Percentiles rank a stretch among this genome's conserved stretches.
phyloP scores from a whole-genome alignment of 2,888 invertebrate genomes.

The Panorpa germanica region DNA sequence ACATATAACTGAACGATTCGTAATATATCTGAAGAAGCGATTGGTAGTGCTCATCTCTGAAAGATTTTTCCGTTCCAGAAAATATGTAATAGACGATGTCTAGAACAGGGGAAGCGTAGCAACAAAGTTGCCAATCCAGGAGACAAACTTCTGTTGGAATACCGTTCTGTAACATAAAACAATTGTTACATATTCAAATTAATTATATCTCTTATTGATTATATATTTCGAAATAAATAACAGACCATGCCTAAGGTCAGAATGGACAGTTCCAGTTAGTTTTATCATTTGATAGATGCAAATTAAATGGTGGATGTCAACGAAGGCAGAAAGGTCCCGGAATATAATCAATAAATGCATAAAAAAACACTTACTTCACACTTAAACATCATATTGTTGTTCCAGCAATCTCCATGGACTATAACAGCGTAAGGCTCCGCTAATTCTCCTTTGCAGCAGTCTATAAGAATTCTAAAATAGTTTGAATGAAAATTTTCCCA shows the following conservation, averaged over 20 bases:
- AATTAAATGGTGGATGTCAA: no score
- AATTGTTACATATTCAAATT: neutral
- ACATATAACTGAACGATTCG: conserved; percentile 9
- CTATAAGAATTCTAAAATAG: no score
- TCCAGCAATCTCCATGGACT: conserved; percentile 11
- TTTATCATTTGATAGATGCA: no score
- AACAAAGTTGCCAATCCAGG: conserved; percentile 10
- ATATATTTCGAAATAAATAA: conserved; percentile 1
- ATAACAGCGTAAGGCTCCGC: conserved; percentile 11
- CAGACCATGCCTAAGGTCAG: neutral
- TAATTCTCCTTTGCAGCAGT: neutral
- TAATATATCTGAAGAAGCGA: conserved; percentile 10
- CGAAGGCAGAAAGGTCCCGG: no score
- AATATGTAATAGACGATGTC: conserved; percentile 10
- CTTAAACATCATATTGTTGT: conserved; percentile 10
- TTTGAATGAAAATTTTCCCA: no score
- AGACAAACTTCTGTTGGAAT: conserved; percentile 8
- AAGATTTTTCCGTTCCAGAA: conserved; percentile 9
- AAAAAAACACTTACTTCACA: conserved; percentile 9
- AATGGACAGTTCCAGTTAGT: neutral
- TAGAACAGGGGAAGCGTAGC: conserved; percentile 10
- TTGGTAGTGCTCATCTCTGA: conserved; percentile 11
- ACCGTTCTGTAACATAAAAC: conserved; percentile 6
- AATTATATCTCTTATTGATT: neutral
- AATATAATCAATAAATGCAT: no score